Evolutionary conservation across 2,888 invertebrate species (phyloP).

Genomic region (Athalia rosae): DNA sequence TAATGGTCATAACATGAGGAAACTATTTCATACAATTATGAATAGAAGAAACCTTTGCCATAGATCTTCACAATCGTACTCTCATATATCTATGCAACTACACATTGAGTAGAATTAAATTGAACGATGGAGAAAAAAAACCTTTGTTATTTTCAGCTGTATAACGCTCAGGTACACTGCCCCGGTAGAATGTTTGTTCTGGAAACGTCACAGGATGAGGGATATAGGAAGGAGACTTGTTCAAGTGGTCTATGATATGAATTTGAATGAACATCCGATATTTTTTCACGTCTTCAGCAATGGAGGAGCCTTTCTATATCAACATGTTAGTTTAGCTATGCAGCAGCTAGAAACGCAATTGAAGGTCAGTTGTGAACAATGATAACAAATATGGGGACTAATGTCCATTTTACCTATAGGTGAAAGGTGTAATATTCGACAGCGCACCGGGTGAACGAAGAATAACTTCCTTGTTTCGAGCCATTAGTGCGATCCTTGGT

Average conservation of each 20-base stretch:
- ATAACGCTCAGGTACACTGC: constrained; percentile 84
- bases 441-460: constrained; percentile 82
- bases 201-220: constrained; percentile 78
- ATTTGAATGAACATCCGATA: constrained; percentile 82
- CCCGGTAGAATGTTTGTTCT: constrained; percentile 81
- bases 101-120: no score
- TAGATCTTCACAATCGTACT: no score
- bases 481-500: constrained; percentile 79
- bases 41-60: no score
- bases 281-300: constrained; percentile 86
- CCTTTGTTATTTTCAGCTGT: constrained; percentile 74
- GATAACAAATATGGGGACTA: not conserved
- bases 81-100: no score
- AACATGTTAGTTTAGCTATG: constrained; percentile 80
- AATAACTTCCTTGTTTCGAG: constrained; percentile 77
- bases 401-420: constrained; percentile 61
- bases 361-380: constrained; percentile 67
- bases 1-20: no score
- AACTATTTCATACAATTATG: no score
- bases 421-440: constrained; percentile 82
- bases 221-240: constrained; percentile 80
- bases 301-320: constrained; percentile 84
- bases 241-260: constrained; percentile 80
- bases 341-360: constrained; percentile 75
- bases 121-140: no score